Evolutionary conservation across 2,888 invertebrate species (phyloP), one percentile per base, ranked within the genome.

Genomic region (Lasioglossum calceatum): DNA sequence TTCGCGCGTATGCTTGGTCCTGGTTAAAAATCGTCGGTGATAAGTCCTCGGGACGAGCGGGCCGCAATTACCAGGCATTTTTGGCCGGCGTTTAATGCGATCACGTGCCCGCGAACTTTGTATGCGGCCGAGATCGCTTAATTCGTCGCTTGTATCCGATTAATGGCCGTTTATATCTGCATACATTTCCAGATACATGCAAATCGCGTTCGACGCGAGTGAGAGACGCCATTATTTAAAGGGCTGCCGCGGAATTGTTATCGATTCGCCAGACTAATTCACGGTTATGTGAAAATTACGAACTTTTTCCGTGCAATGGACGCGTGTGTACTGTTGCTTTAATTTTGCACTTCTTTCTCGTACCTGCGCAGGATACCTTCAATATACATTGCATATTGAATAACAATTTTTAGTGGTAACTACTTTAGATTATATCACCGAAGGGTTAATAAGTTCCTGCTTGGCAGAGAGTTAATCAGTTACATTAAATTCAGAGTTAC

Each of bases 91-190:
- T 70, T 67, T 77, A 50, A 50, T 39, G 47, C 50, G 77, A 67
- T 77, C 77, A 36, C 39, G 77, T 50, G 47, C 64, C 58, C 36
- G n/a, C 70, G 70, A 70, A 77, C 36, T 70, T 77, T 67, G 77
- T 50, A 70, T 64, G 61, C 75, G 42, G 47, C 8, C 58, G 61
- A 74, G 80, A 80, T 83, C 80, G 80, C 80, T 81, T 84, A 84
- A 84, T 64, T 64, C 76, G 77, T 77, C 84, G 72, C 73, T 81
- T 84, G 77, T 84, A 81, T 81, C 84, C 77, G 81, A 84, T 84
- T 77, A 84, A 84, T 72, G 76, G 72, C 72, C 84, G 81, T 81
- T 84, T 83, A 83, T 83, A 81, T 84, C 84, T 84, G 81, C 76
- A 77, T 84, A 81, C 81, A 84, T 84, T 84, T 81, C 72, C 81